These are phyloP conservation scores for Drosophila cyrtoloma DNA, from an alignment of 2,888 invertebrate species.

Conservation along the genomic window DNA sequence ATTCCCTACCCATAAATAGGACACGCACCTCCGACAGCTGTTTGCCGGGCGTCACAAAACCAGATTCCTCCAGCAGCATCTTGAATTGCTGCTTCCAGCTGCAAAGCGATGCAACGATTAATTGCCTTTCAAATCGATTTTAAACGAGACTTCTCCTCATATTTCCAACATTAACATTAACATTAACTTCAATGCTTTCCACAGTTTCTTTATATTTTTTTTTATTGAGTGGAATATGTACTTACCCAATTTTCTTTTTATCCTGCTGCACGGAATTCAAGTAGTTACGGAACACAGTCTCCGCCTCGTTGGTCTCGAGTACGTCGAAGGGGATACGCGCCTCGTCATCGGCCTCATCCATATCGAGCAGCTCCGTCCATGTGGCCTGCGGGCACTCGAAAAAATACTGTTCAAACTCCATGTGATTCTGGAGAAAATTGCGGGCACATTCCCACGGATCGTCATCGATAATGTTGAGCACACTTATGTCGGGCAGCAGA, in stretches of 20 bases:
- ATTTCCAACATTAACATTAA: not conserved
- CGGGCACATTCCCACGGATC: slow-evolving; percentile 96
- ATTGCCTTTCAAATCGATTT: not conserved
- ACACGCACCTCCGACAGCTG: slow-evolving; percentile 95
- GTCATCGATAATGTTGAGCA: slow-evolving; percentile 86
- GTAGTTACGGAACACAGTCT: slow-evolving; percentile 95
- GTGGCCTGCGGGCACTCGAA: slow-evolving; percentile 92
- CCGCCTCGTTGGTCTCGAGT: slow-evolving; percentile 95
- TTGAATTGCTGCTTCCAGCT: slow-evolving; percentile 98
- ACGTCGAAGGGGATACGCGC: slow-evolving; percentile 96
- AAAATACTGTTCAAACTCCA: slow-evolving; percentile 97
- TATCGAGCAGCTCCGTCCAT: slow-evolving; percentile 91
- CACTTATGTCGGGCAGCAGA: slow-evolving; percentile 91
- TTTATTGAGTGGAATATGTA: not conserved
- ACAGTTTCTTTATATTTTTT: not conserved
- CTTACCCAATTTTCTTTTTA: slow-evolving; percentile 96
- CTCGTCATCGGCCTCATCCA: slow-evolving; percentile 88
- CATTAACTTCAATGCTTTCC: not conserved
- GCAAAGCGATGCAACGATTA: not conserved
- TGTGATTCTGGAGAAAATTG: slow-evolving; percentile 94
- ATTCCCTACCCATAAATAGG: slow-evolving; percentile 96
- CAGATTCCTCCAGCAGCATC: slow-evolving; percentile 95
- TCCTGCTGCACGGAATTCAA: slow-evolving; percentile 96
- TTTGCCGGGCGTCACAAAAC: slow-evolving; percentile 98
- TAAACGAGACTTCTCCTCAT: not conserved